Evolutionary conservation across 2,113 vertebrate genomes (phyloP).

Genomic region (Zootoca vivipara): DNA sequence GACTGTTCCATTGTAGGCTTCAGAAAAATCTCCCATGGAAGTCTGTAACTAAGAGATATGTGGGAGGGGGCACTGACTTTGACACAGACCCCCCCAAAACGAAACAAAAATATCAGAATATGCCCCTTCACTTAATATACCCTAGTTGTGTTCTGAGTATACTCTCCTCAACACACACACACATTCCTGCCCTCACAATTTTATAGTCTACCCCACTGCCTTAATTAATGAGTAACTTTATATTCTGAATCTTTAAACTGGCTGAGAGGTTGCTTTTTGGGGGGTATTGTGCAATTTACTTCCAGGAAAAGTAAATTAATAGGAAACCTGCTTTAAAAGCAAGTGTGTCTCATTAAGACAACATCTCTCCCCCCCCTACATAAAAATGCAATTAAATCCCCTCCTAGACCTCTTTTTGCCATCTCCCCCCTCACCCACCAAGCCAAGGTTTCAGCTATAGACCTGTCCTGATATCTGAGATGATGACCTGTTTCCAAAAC

Average conservation of each 20-base stretch:
- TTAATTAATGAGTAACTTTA: background rate
- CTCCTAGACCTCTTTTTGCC: background rate
- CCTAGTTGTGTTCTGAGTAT: background rate
- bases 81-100: background rate
- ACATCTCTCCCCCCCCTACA: background rate
- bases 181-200: background rate
- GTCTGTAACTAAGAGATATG: background rate
- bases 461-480: background rate
- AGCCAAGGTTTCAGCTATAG: background rate
- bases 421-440: too few relatives aligned
- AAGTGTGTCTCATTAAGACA: background rate
- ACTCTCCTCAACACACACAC: too few relatives aligned
- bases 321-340: slow-evolving; percentile 13
- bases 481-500: background rate
- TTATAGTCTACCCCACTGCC: background rate
- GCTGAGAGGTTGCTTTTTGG: background rate
- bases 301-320: background rate
- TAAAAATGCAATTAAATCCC: background rate
- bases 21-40: background rate
- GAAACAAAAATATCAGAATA: background rate
- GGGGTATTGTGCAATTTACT: background rate
- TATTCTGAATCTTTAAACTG: background rate
- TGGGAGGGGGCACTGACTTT: too few relatives aligned
- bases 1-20: background rate
- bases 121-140: background rate